phyloP scores from a whole-genome alignment of 2,113 vertebrate species.

The Perca fluviatilis region DNA sequence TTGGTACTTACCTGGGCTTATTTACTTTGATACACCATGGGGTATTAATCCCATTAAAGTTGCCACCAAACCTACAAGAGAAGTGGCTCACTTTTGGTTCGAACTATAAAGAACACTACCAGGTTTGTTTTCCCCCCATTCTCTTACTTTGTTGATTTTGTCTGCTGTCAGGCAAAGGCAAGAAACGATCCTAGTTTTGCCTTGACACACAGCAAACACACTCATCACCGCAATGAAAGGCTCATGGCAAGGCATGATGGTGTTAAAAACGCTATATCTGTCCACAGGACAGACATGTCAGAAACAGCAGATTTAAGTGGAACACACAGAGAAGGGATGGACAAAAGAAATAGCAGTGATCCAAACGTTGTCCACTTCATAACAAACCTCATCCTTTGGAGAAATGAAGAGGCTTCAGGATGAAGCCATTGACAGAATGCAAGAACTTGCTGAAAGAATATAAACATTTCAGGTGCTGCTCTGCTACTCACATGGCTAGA shows the following conservation, averaged over 20 bases:
- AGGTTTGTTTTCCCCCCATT: conserved; percentile 3
- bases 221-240: background rate
- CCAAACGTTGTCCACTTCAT: conserved; percentile 32
- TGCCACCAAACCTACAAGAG: too few relatives aligned
- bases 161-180: conserved; percentile 6
- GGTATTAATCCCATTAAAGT: conserved; percentile 13
- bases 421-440: conserved; percentile 25
- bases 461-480: conserved; percentile 27
- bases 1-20: conserved; percentile 42
- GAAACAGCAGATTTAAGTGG: background rate
- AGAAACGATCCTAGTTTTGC: conserved; percentile 32
- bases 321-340: background rate
- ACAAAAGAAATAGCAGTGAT: background rate
- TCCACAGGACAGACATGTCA: conserved; percentile 38
- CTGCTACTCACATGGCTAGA: background rate
- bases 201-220: background rate
- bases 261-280: conserved; percentile 8
- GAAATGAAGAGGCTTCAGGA: conserved; percentile 42
- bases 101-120: conserved; percentile 5
- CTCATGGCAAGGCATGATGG: background rate
- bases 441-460: conserved; percentile 26
- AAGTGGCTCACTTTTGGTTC: conserved; percentile 14
- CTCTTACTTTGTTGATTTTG: conserved; percentile 4
- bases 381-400: conserved; percentile 34
- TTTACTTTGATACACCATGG: conserved; percentile 27